Base-by-base conservation (phyloP, 2,797 vertebrate genomes). In the Lepilemur septentrionalis region DNA sequence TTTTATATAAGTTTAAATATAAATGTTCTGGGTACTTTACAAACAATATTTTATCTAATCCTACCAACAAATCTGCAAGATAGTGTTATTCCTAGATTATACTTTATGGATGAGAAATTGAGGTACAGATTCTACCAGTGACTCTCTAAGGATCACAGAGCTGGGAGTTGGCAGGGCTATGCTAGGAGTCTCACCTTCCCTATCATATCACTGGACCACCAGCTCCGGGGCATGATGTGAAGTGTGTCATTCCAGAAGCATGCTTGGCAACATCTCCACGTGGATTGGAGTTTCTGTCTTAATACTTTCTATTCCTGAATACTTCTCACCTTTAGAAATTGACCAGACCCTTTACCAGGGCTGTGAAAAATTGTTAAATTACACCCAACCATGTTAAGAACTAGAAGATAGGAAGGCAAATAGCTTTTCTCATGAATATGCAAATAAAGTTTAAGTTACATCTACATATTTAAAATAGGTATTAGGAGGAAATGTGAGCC, bases 351-450 rank as follows among this genome's bases (percentile, higher is more conserved):
- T 38, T 86, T 13, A 15, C 12, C 4, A 65, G 20, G 41, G 52
- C 67, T 76, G 20, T 86, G 46, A 73, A 57, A 63, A 85, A 73
- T 15, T 79, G 15, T 61, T 89, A 73, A 91, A 63, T 87, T 38
- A 84, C 32, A 84, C 32, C 28, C 70, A 92, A 5, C 32, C 59
- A 73, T 30, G 41, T 22, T 76, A 25, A 57, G 43, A 87, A 95
- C 46, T 48, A 92, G n/a, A 18, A 72, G 14, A 65, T 3, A 52
- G 41, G 35, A 89, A 89, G 38, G 14, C 23, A 93, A 88, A 94
- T 59, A 52, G 20, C 25, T 92, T 88, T 82, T 61, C 32, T 57
- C 22, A 73, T 83, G 35, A 92, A 93, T 70, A 95, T 52, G 38
- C 48, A 93, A 91, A 79, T 85, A 35, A 88, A 48, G 1, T 30